phyloP scores from a whole-genome alignment of 2,113 vertebrate species.

The Cercocebus atys region DNA sequence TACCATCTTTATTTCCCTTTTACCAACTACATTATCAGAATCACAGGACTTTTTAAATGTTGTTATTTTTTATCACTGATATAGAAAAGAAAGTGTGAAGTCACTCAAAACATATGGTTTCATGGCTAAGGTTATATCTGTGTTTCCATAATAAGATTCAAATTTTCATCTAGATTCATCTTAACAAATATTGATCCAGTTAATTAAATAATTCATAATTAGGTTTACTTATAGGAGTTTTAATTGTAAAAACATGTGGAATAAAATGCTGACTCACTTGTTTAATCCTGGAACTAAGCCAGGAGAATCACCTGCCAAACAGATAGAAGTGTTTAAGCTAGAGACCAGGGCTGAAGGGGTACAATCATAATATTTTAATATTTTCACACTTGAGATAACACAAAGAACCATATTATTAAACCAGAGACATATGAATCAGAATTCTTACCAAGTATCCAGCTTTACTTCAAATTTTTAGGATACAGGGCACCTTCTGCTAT shows the following conservation, averaged over 20 bases:
- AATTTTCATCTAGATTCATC: neutral
- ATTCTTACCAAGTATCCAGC: neutral
- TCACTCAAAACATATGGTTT: neutral
- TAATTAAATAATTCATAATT: neutral
- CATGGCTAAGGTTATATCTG: too few relatives aligned
- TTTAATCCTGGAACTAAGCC: neutral
- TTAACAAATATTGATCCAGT: neutral
- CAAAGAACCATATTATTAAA: neutral
- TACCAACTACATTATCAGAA: too few relatives aligned
- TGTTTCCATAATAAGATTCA: neutral
- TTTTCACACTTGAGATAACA: neutral
- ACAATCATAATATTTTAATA: neutral
- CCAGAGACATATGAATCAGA: neutral
- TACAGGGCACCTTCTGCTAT: neutral
- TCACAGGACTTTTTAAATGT: neutral
- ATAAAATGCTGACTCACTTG: neutral
- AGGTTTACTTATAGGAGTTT: neutral
- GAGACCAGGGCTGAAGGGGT: neutral
- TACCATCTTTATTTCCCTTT: neutral
- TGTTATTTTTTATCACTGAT: too few relatives aligned
- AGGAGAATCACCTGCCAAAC: neutral
- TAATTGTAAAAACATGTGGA: neutral
- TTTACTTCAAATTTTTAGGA: neutral
- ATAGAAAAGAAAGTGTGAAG: neutral
- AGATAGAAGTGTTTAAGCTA: neutral